These are phyloP conservation scores for Adoxophyes honmai DNA, from an alignment of 1,140 invertebrate genomes.

Conservation along the genomic window DNA sequence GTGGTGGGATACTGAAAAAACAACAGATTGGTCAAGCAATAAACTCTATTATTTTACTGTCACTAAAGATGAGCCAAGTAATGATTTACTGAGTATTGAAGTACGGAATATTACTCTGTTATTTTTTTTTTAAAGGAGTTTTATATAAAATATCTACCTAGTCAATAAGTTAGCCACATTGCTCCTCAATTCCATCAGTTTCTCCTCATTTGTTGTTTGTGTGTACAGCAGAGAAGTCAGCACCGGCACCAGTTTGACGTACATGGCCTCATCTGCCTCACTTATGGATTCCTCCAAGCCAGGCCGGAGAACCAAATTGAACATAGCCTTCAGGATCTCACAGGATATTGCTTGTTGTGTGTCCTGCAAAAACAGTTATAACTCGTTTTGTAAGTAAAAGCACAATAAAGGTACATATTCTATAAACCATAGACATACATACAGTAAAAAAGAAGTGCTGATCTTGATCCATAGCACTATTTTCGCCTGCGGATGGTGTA, in stretches of 20 bases:
- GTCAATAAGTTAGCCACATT: slow-evolving; percentile 82
- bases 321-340: slow-evolving; percentile 93
- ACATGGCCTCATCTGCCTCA: slow-evolving; percentile 85
- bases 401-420: no score
- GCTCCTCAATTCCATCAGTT: slow-evolving; percentile 84
- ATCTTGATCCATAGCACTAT: slow-evolving; percentile 31
- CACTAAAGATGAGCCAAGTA: no score
- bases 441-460: slow-evolving; percentile 46
- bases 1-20: slow-evolving; percentile 51
- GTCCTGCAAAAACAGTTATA: slow-evolving; percentile 73
- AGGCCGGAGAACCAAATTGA: slow-evolving; percentile 85
- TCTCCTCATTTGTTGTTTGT: slow-evolving; percentile 78
- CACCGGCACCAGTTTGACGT: slow-evolving; percentile 84
- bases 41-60: no score
- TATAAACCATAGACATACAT: neutral
- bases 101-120: no score
- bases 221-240: slow-evolving; percentile 85
- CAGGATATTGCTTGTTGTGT: slow-evolving; percentile 83
- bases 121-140: no score
- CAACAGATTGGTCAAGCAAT: slow-evolving; percentile 1
- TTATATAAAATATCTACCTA: slow-evolving; percentile 63
- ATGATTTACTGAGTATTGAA: no score
- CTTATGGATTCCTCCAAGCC: slow-evolving; percentile 70
- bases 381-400: no score
- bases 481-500: slow-evolving; percentile 22